phyloP scores from a whole-genome alignment of 1,140 invertebrate species.

The Gonatopus flavifemur region DNA sequence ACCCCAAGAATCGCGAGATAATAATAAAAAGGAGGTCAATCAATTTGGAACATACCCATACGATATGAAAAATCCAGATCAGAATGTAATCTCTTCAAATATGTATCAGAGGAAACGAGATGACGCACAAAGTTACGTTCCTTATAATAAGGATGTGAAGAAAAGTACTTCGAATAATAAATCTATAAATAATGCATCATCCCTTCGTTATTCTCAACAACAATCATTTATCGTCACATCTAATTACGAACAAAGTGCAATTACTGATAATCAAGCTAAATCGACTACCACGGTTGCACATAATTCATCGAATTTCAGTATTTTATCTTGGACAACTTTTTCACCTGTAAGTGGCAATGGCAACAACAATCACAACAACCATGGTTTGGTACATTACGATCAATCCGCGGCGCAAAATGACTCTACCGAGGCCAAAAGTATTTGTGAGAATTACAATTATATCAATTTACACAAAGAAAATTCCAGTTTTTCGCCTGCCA shows the following conservation, averaged over 20 bases:
- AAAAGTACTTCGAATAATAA: constrained; percentile 21
- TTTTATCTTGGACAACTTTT: constrained; percentile 55
- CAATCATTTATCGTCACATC: constrained; percentile 37
- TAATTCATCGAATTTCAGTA: constrained; percentile 56
- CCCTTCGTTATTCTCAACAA: constrained; percentile 37
- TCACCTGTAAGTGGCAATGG: constrained; percentile 39
- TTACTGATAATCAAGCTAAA: constrained; percentile 38
- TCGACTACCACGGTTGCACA: constrained; percentile 52
- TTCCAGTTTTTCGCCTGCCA: constrained; percentile 24
- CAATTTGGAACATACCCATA: constrained; percentile 36
- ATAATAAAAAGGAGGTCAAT: constrained; percentile 36
- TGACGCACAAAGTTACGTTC: constrained; percentile 23
- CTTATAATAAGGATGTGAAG: constrained; percentile 32
- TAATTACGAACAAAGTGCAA: constrained; percentile 44
- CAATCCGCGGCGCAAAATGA: constrained; percentile 31
- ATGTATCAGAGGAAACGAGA: constrained; percentile 23
- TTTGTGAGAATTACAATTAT: constrained; percentile 51
- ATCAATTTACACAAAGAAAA: constrained; percentile 48
- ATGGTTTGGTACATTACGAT: constrained; percentile 43
- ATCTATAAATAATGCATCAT: constrained; percentile 14
- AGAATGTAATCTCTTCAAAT: constrained; percentile 15
- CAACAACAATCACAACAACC: constrained; percentile 23
- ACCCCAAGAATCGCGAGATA: constrained; percentile 22
- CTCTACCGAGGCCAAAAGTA: constrained; percentile 39
- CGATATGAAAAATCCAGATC: constrained; percentile 22